phyloP scores from a whole-genome alignment of 2,888 invertebrate species.

The Diarsia brunnea region DNA sequence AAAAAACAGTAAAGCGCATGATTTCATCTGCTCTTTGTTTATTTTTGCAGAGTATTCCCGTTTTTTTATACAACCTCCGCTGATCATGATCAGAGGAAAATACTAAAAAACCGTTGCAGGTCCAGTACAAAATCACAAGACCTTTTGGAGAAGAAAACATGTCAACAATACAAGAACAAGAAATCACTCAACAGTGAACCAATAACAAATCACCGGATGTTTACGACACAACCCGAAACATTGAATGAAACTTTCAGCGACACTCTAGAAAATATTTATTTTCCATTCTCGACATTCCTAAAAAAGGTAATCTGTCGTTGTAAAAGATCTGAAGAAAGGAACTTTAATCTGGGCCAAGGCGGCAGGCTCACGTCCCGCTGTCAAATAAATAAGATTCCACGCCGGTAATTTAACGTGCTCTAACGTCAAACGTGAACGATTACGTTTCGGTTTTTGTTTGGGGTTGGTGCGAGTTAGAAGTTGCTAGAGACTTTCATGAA shows the following conservation, averaged over 20 bases:
- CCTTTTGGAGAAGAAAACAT: background rate
- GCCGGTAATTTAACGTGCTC: constrained; percentile 76
- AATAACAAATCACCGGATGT: constrained; percentile 42
- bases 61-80: no score
- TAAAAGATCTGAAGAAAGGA: constrained; percentile 69
- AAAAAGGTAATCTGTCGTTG: constrained; percentile 68
- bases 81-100: background rate
- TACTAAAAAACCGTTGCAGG: background rate
- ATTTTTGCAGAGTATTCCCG: no score
- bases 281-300: constrained; percentile 56
- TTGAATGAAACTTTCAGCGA: constrained; percentile 52
- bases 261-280: constrained; percentile 60
- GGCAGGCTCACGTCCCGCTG: constrained; percentile 66
- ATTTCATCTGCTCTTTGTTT: background rate
- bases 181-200: constrained; percentile 43
- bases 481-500: background rate
- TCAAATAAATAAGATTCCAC: constrained; percentile 76
- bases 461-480: constrained; percentile 47
- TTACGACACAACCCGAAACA: constrained; percentile 47
- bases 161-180: constrained; percentile 21
- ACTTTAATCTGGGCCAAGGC: constrained; percentile 66
- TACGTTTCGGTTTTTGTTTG: constrained; percentile 71
- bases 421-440: constrained; percentile 77
- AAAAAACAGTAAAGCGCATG: background rate
- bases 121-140: background rate